Percentiles rank a stretch among this genome's conserved stretches.
Evolutionary conservation across 2,113 vertebrate species (phyloP).

Genomic region (Cryptotis parvus): DNA sequence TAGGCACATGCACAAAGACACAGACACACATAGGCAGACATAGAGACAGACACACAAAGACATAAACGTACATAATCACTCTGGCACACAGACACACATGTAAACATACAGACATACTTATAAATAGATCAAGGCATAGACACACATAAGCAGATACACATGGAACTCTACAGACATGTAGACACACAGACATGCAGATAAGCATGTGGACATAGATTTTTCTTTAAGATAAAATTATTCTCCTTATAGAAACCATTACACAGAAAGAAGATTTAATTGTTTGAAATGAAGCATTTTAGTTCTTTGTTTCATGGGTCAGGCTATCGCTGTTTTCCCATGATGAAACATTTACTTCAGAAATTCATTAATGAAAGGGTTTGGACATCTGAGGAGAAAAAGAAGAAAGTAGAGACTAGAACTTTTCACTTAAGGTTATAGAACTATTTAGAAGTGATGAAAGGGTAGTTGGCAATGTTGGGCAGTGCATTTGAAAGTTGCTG

Average conservation of each 20-base stretch:
- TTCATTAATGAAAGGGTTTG: slow-evolving; percentile 13
- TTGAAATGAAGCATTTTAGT: slow-evolving; percentile 30
- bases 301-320: neutral
- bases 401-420: neutral
- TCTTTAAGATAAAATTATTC: neutral
- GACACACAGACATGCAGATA: too few relatives aligned
- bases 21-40: too few relatives aligned
- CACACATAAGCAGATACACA: too few relatives aligned
- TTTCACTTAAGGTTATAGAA: slow-evolving; percentile 16
- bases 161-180: too few relatives aligned
- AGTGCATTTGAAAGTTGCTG: too few relatives aligned
- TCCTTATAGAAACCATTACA: neutral
- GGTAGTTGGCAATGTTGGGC: too few relatives aligned
- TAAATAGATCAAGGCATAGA: too few relatives aligned
- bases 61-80: too few relatives aligned
- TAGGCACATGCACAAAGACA: too few relatives aligned
- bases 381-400: neutral
- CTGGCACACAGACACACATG: neutral
- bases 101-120: too few relatives aligned
- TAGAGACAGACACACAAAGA: too few relatives aligned
- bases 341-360: slow-evolving; percentile 19
- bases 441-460: neutral
- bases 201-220: neutral
- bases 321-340: neutral
- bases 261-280: neutral